Base-by-base conservation (phyloP, 2,113 vertebrate genomes). In the Arvicanthis niloticus region DNA sequence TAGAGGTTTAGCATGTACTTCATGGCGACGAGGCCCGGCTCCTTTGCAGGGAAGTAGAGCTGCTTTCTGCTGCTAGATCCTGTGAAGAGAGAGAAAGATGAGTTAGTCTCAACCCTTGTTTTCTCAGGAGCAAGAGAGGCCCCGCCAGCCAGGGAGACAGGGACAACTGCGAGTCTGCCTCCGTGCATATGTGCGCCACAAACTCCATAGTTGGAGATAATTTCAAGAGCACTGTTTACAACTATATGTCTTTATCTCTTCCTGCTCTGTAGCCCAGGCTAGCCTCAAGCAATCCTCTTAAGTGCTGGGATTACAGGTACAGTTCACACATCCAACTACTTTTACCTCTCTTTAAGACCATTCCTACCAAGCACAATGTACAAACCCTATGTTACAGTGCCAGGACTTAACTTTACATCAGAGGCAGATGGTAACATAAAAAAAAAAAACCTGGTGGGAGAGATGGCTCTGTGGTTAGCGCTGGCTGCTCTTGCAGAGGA, bases 1-100 rank as follows among this genome's bases (percentile, higher is more conserved):
- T 98, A 98, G 22, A 98, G 89, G 82, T 87, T 97, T 72, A 98
- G 51, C 65, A 97, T 3, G 21, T 60, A 68, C 80, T 90, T 97
- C 98, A 97, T 97, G 85, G 93, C 65, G n/a, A 84, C 40, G 72
- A 60, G 31, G 8, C 31, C 26, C 53, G 21, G 29, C 31, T 88
- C 56, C 67, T 91, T 2, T 34, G 53, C 56, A 88, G 87, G 86
- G 31, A 29, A 56, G 91, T 3, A 73, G 70, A 77, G n/a, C 13
- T 88, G 45, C 16, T 80, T 91, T 97, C 92, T 53, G 37, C 88
- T 70, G 89, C 72, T 65, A 90, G 65, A 42, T 53, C 65, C 94
- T 97, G 67, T 91, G 78, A 21, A 94, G 96, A 97, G 37, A 97
- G 40, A 95, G 76, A 9, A 53, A 26, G 13, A 19, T 77, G 91